Evolutionary conservation across 2,888 invertebrate species (phyloP), one percentile per base, ranked within the genome.

Genomic region (Chouioia cunea): DNA sequence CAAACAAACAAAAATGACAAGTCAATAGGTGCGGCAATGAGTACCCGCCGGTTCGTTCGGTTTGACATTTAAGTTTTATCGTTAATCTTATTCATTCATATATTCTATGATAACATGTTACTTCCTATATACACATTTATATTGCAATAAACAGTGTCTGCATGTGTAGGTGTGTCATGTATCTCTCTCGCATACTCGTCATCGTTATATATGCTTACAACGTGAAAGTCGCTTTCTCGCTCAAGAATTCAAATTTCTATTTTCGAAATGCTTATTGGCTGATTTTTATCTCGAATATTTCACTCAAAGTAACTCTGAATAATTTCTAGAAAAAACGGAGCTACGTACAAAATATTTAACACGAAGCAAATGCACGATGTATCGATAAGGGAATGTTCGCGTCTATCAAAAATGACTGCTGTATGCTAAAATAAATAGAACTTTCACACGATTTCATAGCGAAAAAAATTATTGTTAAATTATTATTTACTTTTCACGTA

Each of bases 51-150:
- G 76, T 79, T 76, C 78, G 60, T 71, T 47, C 65, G 64, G 16
- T 54, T 22, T 23, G 43, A 44, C 53, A 53, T 65, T 68, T 14
- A n/a, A 69, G n/a, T 79, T 79, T 77, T 79, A 75, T 77, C 77
- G 76, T 77, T 79, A 78, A 78, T 79, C 80, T 80, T 80, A 78
- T 79, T 80, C 78, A 79, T 79, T 79, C 79, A 74, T 76, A 77
- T 76, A 76, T 79, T 79, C 77, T 77, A 78, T 79, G 79, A 77
- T 79, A 80, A 78, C 77, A 76, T 77, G 76, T 76, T 78, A 79
- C 73, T 79, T 74, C 74, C 78, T 85, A 85, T 85, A 83, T 85
- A 85, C 83, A 84, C 84, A 85, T 83, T 85, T 84, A 84, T 84
- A 84, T 83, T 84, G 83, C 83, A 82, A 80, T 83, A 82, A 84